Evolutionary conservation across 2,113 vertebrate genomes (phyloP).

Genomic region (Plotosus lineatus): DNA sequence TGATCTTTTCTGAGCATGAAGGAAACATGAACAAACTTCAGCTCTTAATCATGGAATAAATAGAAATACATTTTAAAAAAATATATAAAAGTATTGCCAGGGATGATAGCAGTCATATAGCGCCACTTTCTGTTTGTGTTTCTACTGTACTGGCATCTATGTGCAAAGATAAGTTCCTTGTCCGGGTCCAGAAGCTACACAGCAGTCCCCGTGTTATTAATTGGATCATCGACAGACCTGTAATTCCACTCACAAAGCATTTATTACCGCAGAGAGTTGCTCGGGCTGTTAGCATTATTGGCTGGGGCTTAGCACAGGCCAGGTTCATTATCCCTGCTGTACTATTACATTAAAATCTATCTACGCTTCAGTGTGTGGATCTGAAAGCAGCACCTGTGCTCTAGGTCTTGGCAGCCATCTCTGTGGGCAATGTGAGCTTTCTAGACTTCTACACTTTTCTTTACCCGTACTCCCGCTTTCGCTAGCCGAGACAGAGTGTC

Average conservation of each 20-base stretch:
- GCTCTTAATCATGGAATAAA: conserved; percentile 78
- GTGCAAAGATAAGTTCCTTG: conserved; percentile 8
- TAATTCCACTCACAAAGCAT: conserved; percentile 72
- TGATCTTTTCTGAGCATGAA: conserved; percentile 67
- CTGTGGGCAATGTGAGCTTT: background rate
- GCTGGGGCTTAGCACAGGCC: conserved; percentile 69
- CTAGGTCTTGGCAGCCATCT: conserved; percentile 18
- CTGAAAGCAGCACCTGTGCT: conserved; percentile 64
- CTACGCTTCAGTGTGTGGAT: conserved; percentile 57
- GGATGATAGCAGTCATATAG: conserved; percentile 59
- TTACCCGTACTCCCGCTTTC: conserved; percentile 16
- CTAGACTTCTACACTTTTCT: conserved; percentile 2
- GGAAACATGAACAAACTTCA: conserved; percentile 64
- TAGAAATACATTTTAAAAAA: too few relatives aligned
- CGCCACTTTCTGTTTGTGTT: conserved; percentile 49
- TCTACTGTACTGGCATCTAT: conserved; percentile 31
- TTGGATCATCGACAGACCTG: conserved; percentile 75
- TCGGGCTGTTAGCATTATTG: conserved; percentile 77
- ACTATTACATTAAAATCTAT: conserved; percentile 69
- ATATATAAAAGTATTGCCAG: conserved; percentile 77
- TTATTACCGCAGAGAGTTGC: conserved; percentile 76
- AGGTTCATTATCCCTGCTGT: conserved; percentile 69
- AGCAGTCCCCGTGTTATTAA: conserved; percentile 70
- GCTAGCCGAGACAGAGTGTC: conserved; percentile 36
- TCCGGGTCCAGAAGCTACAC: conserved; percentile 21